phyloP scores from a whole-genome alignment of 2,797 vertebrate genomes.

The Falco cherrug region DNA sequence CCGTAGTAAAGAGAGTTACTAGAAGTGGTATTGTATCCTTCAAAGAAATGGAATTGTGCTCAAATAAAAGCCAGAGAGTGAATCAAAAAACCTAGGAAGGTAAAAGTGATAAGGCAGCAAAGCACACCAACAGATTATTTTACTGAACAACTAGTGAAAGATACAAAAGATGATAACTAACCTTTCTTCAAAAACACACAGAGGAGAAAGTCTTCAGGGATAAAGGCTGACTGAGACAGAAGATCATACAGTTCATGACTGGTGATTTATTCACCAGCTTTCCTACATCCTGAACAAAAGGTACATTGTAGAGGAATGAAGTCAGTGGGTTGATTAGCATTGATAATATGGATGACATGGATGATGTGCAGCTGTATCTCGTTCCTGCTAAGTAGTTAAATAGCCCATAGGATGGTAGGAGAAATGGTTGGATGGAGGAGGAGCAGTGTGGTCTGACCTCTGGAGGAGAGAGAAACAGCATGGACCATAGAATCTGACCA shows the following conservation, averaged over 20 bases:
- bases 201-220: not conserved
- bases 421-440: too few relatives aligned
- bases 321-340: too few relatives aligned
- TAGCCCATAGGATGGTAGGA: too few relatives aligned
- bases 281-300: not conserved
- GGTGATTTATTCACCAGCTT: not conserved
- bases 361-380: too few relatives aligned
- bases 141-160: not conserved
- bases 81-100: not conserved
- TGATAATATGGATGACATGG: too few relatives aligned
- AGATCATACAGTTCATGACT: not conserved
- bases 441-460: too few relatives aligned
- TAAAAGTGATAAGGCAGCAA: not conserved
- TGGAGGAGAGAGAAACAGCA: too few relatives aligned
- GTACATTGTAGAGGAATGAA: too few relatives aligned
- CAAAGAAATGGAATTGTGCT: not conserved
- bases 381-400: too few relatives aligned
- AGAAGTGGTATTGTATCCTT: not conserved
- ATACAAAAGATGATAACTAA: not conserved
- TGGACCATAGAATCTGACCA: too few relatives aligned
- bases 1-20: not conserved
- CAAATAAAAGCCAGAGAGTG: not conserved
- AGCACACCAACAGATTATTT: not conserved
- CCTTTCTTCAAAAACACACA: not conserved
- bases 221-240: not conserved